These are phyloP conservation scores for Drymonia ruficornis DNA, from an alignment of 2,888 invertebrate species.

Conservation along the genomic window DNA sequence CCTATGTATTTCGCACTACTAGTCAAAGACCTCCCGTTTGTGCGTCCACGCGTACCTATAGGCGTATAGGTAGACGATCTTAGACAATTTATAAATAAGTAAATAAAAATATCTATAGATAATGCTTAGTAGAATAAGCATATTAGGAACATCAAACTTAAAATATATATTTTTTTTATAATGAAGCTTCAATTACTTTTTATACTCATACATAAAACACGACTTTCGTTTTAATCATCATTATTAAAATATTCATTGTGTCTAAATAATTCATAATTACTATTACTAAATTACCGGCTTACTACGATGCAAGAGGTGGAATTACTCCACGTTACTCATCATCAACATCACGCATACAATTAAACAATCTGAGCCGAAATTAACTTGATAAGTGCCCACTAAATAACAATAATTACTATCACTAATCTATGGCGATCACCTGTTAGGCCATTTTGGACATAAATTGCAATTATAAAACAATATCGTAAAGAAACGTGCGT, in stretches of 20 bases:
- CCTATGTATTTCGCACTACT: no score
- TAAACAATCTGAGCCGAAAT: conserved; percentile 33
- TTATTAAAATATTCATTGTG: neutral
- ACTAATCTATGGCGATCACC: conserved; percentile 18
- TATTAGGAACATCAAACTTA: no score
- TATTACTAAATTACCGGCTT: conserved; percentile 1
- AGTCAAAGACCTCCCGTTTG: no score
- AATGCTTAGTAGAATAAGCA: no score
- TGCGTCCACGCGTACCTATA: no score
- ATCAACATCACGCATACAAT: conserved; percentile 19
- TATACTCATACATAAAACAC: neutral
- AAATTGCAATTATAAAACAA: conserved; percentile 55
- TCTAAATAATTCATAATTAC: conserved; percentile 1
- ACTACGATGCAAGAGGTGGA: neutral
- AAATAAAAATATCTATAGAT: no score
- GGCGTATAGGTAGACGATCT: no score
- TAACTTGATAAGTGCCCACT: conserved; percentile 26
- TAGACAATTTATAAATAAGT: no score
- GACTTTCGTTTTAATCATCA: neutral
- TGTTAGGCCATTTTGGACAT: conserved; percentile 28
- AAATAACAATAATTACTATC: conserved; percentile 36
- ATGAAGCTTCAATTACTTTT: neutral
- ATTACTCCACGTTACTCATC: neutral
- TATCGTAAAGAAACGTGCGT: conserved; percentile 39
- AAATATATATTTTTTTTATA: no score